phyloP scores from a whole-genome alignment of 2,113 vertebrate genomes.

The Hemicordylus capensis region DNA sequence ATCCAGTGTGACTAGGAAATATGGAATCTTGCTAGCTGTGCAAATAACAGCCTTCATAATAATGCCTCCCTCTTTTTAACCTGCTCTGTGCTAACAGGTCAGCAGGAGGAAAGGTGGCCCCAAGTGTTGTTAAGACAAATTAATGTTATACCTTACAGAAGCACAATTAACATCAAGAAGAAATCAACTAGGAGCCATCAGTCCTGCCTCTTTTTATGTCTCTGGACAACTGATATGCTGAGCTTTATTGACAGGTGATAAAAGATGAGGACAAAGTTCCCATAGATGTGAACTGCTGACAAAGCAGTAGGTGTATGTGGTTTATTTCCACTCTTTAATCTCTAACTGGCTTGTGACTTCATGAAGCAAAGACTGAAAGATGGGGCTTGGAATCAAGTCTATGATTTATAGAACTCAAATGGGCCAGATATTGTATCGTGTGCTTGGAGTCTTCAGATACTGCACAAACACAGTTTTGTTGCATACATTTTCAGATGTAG shows the following conservation, averaged over 20 bases:
- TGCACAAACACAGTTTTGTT: background rate
- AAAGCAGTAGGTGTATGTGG: background rate
- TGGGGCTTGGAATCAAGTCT: background rate
- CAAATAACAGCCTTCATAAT: background rate
- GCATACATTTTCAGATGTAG: slow-evolving; percentile 7
- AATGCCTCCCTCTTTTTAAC: background rate
- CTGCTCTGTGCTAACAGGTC: background rate
- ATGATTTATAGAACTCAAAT: background rate
- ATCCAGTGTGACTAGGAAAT: background rate
- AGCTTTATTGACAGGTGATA: slow-evolving; percentile 6
- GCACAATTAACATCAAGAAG: background rate
- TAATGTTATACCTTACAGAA: background rate
- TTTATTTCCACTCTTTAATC: background rate
- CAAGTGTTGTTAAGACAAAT: background rate
- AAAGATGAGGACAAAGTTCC: background rate
- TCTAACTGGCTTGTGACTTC: background rate
- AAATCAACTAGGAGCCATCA: background rate
- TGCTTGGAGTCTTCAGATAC: slow-evolving; percentile 2
- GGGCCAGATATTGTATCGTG: background rate
- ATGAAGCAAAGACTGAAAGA: background rate
- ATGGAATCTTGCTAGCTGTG: background rate
- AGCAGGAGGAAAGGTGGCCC: background rate
- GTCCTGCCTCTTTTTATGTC: background rate
- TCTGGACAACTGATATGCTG: slow-evolving; percentile 1
- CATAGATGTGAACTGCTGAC: slow-evolving; percentile 13